phyloP scores from a whole-genome alignment of 2,888 invertebrate genomes.

The Luperina testacea region DNA sequence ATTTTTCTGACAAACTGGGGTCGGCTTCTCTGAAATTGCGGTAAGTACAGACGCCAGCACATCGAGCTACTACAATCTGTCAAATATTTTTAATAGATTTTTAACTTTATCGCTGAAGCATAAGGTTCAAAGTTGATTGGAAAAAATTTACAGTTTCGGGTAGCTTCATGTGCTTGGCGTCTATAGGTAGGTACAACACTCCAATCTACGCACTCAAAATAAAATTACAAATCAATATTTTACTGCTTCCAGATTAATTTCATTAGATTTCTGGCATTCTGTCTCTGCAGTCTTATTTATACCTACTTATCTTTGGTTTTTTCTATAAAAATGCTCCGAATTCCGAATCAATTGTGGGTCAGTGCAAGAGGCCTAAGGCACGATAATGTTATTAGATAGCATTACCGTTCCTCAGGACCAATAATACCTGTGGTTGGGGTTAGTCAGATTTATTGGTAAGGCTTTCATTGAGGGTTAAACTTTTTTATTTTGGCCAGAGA shows the following conservation, averaged over 20 bases:
- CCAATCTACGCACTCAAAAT: neutral
- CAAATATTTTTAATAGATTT: no score
- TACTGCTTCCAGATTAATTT: neutral
- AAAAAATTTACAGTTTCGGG: no score
- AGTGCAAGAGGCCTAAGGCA: neutral
- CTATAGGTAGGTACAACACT: neutral
- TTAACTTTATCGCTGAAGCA: no score
- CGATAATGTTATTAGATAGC: no score
- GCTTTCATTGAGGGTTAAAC: no score
- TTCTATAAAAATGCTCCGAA: neutral
- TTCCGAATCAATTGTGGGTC: neutral
- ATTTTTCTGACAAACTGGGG: neutral
- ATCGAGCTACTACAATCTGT: no score
- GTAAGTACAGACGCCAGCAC: no score
- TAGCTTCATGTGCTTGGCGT: no score
- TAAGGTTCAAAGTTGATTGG: no score
- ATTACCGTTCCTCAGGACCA: neutral
- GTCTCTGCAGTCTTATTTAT: neutral
- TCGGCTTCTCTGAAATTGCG: neutral
- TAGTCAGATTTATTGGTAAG: no score
- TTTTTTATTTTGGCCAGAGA: no score
- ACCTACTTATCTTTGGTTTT: neutral
- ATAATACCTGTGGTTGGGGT: no score
- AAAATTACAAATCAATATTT: neutral
- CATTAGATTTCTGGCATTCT: neutral